Evolutionary conservation across 2,113 vertebrate genomes (phyloP), one percentile per base, ranked within the genome.

Genomic region (Trematocara marginatum): DNA sequence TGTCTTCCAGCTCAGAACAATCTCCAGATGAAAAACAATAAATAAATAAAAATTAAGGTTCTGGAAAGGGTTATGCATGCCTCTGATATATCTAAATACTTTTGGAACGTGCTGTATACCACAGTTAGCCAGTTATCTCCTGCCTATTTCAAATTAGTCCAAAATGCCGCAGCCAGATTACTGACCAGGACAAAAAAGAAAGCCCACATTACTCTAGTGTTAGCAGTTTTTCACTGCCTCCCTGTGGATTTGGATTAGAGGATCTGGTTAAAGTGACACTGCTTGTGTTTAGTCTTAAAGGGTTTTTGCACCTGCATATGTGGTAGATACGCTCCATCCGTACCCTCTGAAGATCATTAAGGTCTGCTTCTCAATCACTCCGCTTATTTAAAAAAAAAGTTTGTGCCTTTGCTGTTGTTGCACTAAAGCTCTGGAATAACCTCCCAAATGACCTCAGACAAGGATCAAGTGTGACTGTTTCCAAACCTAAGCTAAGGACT

Each of bases 141-240:
- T 34, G 56, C 29, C 56, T 10, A 31, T 34, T 59, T 59, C 26
- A 16, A 59, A 59, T 16, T 10, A 59, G 56, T 59, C 29, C 56
- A 59, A 59, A 59, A 59, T 66, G 35, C 61, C 40, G n/a, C 61
- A 66, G 35, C 35, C 61, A 66, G 35, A 66, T 66, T 66, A 66
- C 35, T 40, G 18, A 66, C 61, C 35, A n/a, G 61, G 61, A 66
- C 61, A 40, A 66, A 66, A 20, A 66, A 23, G 61, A 66, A 20
- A 66, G 61, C 34, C 35, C 61, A 40, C n/a, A 66, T 66, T 66
- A 20, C 18, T 66, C 35, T 20, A 13, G 61, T 5, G n/a, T 66
- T 66, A 66, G 6, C 35, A 66, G 18, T 40, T 40, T 66, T 66
- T 40, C 35, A 40, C 35, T 66, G n/a, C 34, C 35, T 66, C 35